phyloP scores from a whole-genome alignment of 2,113 vertebrate species.

The Trinectes maculatus region DNA sequence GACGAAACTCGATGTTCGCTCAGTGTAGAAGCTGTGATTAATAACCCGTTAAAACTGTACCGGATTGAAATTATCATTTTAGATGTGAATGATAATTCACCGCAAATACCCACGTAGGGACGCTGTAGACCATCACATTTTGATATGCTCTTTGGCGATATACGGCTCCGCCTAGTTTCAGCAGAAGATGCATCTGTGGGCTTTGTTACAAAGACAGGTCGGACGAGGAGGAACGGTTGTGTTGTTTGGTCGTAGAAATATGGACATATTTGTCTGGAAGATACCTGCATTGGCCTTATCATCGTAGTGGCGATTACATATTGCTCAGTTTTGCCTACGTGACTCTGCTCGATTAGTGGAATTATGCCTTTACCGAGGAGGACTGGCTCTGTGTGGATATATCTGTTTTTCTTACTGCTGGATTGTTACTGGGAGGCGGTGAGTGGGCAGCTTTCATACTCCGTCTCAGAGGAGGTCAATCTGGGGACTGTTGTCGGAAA shows the following conservation, averaged over 20 bases:
- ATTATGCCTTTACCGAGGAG: slow-evolving; percentile 1
- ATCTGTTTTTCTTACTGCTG: slow-evolving; percentile 21
- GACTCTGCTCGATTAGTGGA: neutral
- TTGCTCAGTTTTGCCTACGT: neutral
- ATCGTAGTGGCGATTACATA: neutral
- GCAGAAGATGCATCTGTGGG: neutral
- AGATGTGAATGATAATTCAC: slow-evolving; percentile 75
- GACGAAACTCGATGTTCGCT: slow-evolving; percentile 33
- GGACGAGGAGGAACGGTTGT: neutral
- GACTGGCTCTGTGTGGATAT: slow-evolving; percentile 32
- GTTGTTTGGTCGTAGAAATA: neutral
- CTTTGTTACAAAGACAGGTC: slow-evolving; percentile 18
- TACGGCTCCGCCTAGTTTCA: slow-evolving; percentile 61
- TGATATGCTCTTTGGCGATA: fast-evolving
- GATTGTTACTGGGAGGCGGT: slow-evolving; percentile 57
- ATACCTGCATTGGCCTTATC: neutral
- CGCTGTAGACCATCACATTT: slow-evolving; percentile 46
- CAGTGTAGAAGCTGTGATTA: slow-evolving; percentile 60
- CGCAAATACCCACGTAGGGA: neutral
- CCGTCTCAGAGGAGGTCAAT: slow-evolving; percentile 69
- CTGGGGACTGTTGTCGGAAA: slow-evolving; percentile 67
- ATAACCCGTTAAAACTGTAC: slow-evolving; percentile 69
- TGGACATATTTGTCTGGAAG: neutral
- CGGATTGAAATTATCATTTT: slow-evolving; percentile 66
- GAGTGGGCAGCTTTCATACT: slow-evolving; percentile 62